Conservation (phyloP, 2,888 invertebrate species). For the Drosophila longiperda region DNA sequence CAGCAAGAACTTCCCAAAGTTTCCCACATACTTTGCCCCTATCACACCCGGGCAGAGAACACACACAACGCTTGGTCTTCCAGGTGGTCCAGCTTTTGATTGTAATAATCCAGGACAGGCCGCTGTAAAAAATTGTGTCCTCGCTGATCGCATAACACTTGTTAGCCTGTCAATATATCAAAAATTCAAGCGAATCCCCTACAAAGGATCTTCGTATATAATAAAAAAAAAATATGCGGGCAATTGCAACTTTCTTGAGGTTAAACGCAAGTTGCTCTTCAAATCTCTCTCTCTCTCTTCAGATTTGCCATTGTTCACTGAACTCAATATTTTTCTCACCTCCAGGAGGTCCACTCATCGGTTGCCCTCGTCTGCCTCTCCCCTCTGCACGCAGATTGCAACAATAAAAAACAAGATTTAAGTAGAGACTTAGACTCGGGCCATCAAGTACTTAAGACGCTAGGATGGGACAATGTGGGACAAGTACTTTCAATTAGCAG, state of each 20-base stretch:
- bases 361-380: constrained; percentile 43
- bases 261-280: constrained; percentile 78
- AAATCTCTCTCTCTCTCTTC: constrained; percentile 3
- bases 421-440: constrained; percentile 67
- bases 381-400: constrained; percentile 43
- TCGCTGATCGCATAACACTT: constrained; percentile 80
- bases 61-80: constrained; percentile 64
- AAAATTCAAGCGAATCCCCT: constrained; percentile 57
- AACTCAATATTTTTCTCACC: constrained; percentile 83
- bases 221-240: constrained; percentile 64
- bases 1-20: constrained; percentile 36
- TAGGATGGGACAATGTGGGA: constrained; percentile 47
- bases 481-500: constrained; percentile 53
- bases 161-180: constrained; percentile 72
- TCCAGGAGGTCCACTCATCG: constrained; percentile 84
- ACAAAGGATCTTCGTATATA: constrained; percentile 34
- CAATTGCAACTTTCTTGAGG: constrained; percentile 81
- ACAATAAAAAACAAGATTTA: constrained; percentile 71
- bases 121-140: constrained; percentile 57
- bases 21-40: constrained; percentile 68
- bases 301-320: constrained; percentile 51
- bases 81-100: constrained; percentile 76
- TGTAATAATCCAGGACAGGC: constrained; percentile 55
- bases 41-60: constrained; percentile 60
- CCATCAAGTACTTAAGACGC: constrained; percentile 67